Evolutionary conservation across 1,140 invertebrate species (phyloP).

Genomic region (Arion vulgaris): DNA sequence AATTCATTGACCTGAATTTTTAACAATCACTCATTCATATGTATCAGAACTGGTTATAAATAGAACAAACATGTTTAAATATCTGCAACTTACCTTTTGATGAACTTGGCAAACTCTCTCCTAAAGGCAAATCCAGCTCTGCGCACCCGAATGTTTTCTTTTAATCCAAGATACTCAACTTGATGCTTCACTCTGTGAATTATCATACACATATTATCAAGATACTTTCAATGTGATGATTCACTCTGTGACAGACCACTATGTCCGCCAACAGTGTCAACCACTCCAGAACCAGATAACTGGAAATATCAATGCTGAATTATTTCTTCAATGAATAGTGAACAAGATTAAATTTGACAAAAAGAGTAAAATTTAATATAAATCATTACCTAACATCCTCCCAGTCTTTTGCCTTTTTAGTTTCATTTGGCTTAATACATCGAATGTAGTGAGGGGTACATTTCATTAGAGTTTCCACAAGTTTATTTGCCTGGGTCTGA

Average conservation of each 20-base stretch:
- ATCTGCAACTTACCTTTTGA: constrained; percentile 79
- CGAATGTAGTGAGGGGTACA: constrained; percentile 82
- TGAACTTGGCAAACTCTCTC: constrained; percentile 91
- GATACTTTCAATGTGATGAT: constrained; percentile 78
- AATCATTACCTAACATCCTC: constrained; percentile 74
- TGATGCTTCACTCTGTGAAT: constrained; percentile 89
- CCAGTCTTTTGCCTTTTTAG: constrained; percentile 83
- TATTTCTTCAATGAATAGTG: too few relatives aligned
- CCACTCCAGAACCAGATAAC: too few relatives aligned
- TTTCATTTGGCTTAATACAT: constrained; percentile 87
- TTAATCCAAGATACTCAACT: constrained; percentile 85
- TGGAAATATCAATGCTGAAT: too few relatives aligned
- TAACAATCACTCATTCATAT: too few relatives aligned
- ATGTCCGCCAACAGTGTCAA: too few relatives aligned
- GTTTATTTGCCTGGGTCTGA: constrained; percentile 80
- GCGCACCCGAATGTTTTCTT: constrained; percentile 95
- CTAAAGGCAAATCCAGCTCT: constrained; percentile 94
- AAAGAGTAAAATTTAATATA: neutral
- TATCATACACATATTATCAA: neutral
- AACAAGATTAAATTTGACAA: too few relatives aligned
- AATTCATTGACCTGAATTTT: too few relatives aligned
- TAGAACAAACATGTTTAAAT: too few relatives aligned
- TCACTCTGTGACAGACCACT: neutral
- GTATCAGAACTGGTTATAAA: too few relatives aligned
- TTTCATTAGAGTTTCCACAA: constrained; percentile 82